Conservation (phyloP, 2,888 invertebrate species). For the Stenchaetothrips biformis region DNA sequence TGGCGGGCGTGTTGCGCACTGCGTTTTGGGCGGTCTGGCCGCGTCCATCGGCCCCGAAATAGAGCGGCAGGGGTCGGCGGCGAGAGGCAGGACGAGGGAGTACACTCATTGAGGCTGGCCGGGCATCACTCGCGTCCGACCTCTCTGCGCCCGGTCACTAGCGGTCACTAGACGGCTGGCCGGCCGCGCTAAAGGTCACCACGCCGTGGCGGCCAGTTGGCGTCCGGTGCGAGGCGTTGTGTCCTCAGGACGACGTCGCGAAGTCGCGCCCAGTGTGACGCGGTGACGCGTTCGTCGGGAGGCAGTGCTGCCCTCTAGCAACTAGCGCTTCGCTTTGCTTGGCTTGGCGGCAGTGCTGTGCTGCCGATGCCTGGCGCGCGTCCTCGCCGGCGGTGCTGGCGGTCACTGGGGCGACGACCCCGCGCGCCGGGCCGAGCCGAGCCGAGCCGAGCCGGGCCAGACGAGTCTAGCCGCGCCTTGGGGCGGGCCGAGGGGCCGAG, state of each 20-base stretch:
- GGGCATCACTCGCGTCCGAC: background rate
- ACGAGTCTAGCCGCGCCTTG: background rate
- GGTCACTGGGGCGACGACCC: conserved; percentile 21
- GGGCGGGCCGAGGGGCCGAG: background rate
- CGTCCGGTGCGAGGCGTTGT: too few species aligned
- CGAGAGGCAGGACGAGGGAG: background rate
- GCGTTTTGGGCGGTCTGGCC: background rate
- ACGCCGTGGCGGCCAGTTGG: too few species aligned
- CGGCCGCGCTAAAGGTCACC: background rate
- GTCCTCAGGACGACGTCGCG: too few species aligned
- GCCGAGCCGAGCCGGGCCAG: background rate
- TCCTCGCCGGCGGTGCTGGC: background rate
- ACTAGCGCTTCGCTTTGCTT: too few species aligned
- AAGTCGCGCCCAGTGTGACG: too few species aligned
- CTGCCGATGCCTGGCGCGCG: background rate
- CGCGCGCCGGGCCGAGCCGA: background rate
- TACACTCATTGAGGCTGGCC: too few species aligned
- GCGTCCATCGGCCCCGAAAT: background rate
- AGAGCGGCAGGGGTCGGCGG: background rate
- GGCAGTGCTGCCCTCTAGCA: too few species aligned
- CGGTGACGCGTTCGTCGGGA: too few species aligned
- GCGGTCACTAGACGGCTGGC: conserved; percentile 2
- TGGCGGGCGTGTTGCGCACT: too few species aligned
- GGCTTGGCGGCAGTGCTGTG: background rate
- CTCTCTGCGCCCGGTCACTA: background rate